Conservation (phyloP, 2,797 vertebrate species). For the Notamacropus eugenii region DNA sequence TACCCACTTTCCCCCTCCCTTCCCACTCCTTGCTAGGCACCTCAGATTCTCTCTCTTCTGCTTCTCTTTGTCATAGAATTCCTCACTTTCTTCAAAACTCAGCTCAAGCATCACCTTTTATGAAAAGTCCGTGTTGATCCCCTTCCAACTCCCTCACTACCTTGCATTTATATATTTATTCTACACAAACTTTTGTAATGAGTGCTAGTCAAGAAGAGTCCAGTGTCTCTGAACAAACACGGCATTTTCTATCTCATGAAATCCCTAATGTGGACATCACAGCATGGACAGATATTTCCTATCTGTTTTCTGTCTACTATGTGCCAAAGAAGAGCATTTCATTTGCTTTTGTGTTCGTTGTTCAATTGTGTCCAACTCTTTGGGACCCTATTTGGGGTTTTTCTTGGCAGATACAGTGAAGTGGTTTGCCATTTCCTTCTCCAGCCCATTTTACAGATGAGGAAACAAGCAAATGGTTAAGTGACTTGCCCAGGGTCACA, state of each 20-base stretch:
- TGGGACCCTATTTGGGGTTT: not conserved
- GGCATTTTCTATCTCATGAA: not conserved
- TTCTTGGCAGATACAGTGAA: not conserved
- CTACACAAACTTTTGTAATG: not conserved
- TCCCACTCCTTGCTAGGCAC: not conserved
- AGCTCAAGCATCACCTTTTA: not conserved
- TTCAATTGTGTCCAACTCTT: not conserved
- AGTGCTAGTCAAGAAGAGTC: not conserved
- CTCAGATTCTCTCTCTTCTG: not conserved
- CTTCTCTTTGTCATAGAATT: not conserved
- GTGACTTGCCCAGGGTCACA: not conserved
- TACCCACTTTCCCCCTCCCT: not conserved
- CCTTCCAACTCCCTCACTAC: not conserved
- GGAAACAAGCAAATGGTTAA: conserved; percentile 1
- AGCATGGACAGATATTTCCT: not conserved
- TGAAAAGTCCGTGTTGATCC: not conserved
- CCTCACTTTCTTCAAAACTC: not conserved
- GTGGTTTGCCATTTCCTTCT: not conserved
- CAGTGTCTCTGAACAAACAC: not conserved
- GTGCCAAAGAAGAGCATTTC: not conserved
- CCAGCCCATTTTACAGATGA: not conserved
- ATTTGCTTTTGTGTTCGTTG: not conserved
- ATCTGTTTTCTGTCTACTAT: not conserved
- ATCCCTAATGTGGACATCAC: not conserved
- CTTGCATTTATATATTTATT: not conserved